Evolutionary conservation across 1,140 invertebrate species (phyloP).

Genomic region (Trachymyrmex septentrionalis): DNA sequence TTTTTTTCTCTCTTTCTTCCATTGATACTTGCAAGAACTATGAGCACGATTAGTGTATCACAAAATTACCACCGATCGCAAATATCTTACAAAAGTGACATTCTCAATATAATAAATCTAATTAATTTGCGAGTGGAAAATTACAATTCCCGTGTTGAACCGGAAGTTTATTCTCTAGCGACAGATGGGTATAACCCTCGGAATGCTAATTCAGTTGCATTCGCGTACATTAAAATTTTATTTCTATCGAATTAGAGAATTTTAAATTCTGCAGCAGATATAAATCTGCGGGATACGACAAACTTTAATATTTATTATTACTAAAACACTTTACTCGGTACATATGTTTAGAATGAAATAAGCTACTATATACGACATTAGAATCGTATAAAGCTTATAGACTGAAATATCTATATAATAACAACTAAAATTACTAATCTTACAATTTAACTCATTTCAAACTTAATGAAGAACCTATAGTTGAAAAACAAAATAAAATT

Average conservation of each 20-base stretch:
- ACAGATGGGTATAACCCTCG: slow-evolving; percentile 3
- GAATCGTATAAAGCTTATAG: slow-evolving; percentile 28
- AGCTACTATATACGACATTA: slow-evolving; percentile 28
- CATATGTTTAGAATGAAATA: slow-evolving; percentile 30
- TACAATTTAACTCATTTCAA: slow-evolving; percentile 18
- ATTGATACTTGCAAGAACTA: slow-evolving; percentile 50
- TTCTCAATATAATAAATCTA: slow-evolving; percentile 13
- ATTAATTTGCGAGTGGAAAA: slow-evolving; percentile 51
- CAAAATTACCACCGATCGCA: slow-evolving; percentile 55
- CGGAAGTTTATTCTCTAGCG: slow-evolving; percentile 47
- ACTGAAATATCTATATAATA: slow-evolving; percentile 17
- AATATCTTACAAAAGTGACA: slow-evolving; percentile 55
- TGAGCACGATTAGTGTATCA: slow-evolving; percentile 64
- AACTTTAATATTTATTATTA: slow-evolving; percentile 33
- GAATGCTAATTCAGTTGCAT: slow-evolving; percentile 43
- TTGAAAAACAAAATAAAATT: slow-evolving; percentile 9
- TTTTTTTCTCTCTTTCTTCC: not conserved
- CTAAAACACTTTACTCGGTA: slow-evolving; percentile 18
- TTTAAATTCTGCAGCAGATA: slow-evolving; percentile 11
- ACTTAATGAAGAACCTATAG: not conserved
- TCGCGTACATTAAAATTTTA: slow-evolving; percentile 9
- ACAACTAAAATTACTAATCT: slow-evolving; percentile 36
- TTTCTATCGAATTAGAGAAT: slow-evolving; percentile 29
- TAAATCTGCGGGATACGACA: not conserved
- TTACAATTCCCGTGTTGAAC: slow-evolving; percentile 56